Evolutionary conservation across 2,888 invertebrate genomes (phyloP).

Genomic region (Drosophila atroscutellata): DNA sequence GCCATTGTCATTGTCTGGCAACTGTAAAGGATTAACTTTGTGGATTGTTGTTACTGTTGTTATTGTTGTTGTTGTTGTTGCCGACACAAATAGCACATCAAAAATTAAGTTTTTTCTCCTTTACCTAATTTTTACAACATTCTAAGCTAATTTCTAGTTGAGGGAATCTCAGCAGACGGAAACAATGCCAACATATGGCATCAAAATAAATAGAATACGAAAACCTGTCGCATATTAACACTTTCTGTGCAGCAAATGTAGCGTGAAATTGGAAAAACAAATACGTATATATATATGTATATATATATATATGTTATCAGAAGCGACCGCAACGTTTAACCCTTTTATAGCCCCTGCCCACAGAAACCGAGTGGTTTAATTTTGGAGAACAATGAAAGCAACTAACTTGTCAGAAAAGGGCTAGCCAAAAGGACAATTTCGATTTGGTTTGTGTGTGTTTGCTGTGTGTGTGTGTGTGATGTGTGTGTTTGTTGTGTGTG

Average conservation of each 20-base stretch:
- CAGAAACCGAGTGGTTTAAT: slow-evolving; percentile 59
- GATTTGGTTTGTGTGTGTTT: slow-evolving; percentile 16
- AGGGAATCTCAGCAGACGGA: neutral
- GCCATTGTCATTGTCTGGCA: slow-evolving; percentile 54
- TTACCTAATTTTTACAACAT: slow-evolving; percentile 62
- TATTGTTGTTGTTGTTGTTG: slow-evolving; percentile 21
- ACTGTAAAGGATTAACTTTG: slow-evolving; percentile 74
- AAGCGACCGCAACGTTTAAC: slow-evolving; percentile 66
- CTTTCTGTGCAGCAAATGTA: slow-evolving; percentile 71
- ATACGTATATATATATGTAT: slow-evolving; percentile 6
- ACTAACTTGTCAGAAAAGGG: slow-evolving; percentile 69
- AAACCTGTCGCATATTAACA: slow-evolving; percentile 71
- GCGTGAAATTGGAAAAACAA: slow-evolving; percentile 80
- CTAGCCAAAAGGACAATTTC: slow-evolving; percentile 32
- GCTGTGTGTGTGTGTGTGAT: slow-evolving; percentile 39
- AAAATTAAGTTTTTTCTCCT: slow-evolving; percentile 62
- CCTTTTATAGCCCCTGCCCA: slow-evolving; percentile 48
- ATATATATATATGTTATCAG: slow-evolving; percentile 4
- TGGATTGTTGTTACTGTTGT: slow-evolving; percentile 34
- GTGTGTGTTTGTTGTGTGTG: slow-evolving; percentile 49
- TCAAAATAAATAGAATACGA: slow-evolving; percentile 1
- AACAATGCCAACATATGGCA: slow-evolving; percentile 63
- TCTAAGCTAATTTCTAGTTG: slow-evolving; percentile 60
- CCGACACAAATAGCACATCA: slow-evolving; percentile 26
- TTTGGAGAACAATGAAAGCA: slow-evolving; percentile 60